A percentile compares a stretch with the other conserved stretches of the same genome.
Evolutionary conservation across 2,113 vertebrate species (phyloP).

Genomic region (Tretioscincus oriximinensis): DNA sequence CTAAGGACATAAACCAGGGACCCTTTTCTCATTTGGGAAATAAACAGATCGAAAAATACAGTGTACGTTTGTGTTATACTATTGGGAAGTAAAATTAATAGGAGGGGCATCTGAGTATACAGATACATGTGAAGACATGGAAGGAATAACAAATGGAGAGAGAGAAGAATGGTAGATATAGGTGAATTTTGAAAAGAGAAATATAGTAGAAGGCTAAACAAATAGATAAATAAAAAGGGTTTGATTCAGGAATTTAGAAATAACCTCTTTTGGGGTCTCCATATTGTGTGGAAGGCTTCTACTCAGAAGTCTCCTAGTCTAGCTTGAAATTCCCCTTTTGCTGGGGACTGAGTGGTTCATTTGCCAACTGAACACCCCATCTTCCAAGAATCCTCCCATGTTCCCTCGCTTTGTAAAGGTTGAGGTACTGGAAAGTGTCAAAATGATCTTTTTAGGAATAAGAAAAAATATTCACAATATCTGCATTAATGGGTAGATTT

Average conservation of each 20-base stretch:
- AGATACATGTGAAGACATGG: not conserved
- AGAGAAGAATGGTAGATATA: not conserved
- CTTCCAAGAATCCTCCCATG: not conserved
- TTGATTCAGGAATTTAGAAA: not conserved
- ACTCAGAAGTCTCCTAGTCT: not conserved
- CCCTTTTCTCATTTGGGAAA: not conserved
- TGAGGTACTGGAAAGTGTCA: not conserved
- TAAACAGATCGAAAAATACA: not conserved
- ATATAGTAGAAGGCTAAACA: not conserved
- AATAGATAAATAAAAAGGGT: not conserved
- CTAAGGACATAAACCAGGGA: not conserved
- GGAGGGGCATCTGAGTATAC: not conserved
- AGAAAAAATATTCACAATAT: not conserved
- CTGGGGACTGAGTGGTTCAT: not conserved
- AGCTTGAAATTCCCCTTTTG: not conserved
- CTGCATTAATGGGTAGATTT: no score
- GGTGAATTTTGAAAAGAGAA: not conserved
- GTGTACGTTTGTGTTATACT: not conserved
- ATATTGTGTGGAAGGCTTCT: not conserved
- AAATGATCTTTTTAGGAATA: not conserved
- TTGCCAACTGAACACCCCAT: no score
- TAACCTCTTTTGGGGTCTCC: not conserved
- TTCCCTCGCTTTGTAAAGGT: conserved; percentile 6
- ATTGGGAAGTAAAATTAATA: not conserved
- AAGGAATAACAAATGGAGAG: not conserved